Evolutionary conservation across 2,113 vertebrate species (phyloP), one percentile per base, ranked within the genome.

Genomic region (Hippocampus mohnikei): DNA sequence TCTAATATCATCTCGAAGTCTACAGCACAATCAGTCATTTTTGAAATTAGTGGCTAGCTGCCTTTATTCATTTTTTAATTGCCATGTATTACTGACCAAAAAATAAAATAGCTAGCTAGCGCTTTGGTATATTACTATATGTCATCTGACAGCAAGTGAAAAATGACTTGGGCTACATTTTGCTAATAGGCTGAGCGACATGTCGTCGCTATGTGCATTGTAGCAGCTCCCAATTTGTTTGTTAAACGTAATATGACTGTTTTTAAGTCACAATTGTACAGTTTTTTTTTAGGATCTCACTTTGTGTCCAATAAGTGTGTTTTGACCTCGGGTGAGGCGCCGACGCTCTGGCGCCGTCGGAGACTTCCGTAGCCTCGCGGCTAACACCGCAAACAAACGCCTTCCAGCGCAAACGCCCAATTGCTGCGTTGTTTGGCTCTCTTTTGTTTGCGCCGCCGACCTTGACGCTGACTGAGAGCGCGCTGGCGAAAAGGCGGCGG

Each of bases 341-440:
- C 90, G 81, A 88, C 89, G 90, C 91, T 89, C 88, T 33, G 4
- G 89, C 78, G 64, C 79, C 69, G 76, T 64, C 76, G 69, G 77
- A 82, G 82, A 79, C 81, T 88, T 75, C 81, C 8, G n/a, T 41
- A 59, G 81, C 85, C 74, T 58, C 37, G 62, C 52, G 74, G 58
- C 56, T 71, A 42, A 29, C 70, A 21, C 56, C 71, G 20, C 13
- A 71, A 66, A 58, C 50, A 58, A 44, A 79, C 62, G 66, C 75
- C 83, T 90, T 74, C 53, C 69, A 69, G 82, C 81, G 77, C 84
- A 88, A 88, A 89, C 88, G 79, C 71, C 82, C 87, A 88, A 87
- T 87, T 87, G 81, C n/a, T 67, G 50, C 61, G 60, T 41, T 72
- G 80, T 77, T 84, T 85, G 74, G 81, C 42, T 70, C 70, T 83